Base-by-base conservation (phyloP, 2,888 invertebrate genomes). In the Creontiades dilutus region DNA sequence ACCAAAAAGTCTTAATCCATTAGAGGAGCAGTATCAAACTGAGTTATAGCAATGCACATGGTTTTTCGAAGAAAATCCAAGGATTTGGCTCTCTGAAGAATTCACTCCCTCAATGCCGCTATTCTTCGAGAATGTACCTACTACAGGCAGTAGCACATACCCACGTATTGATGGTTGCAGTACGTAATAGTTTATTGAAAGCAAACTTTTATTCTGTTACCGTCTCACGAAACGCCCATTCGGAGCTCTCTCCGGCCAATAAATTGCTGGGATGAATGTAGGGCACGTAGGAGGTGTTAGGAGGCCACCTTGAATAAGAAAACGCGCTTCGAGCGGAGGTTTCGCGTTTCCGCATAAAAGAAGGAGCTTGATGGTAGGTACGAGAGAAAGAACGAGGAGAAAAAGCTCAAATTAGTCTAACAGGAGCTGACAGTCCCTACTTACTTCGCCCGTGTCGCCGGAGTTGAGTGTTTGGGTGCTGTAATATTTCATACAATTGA, bases 251-350 rank as follows among this genome's bases (percentile, higher is more conserved):
- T 19, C 68, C 3, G 23, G 68, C 7, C 68, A 0, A 23, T 23
- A 68, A 68, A 68, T 68, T 68, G 23, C 68, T 68, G 7, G 23
- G 23, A 23, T 68, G 68, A 68, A 68, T 68, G 68, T 68, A 68
- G 68, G 68, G 68, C 68, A 68, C 68, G 68, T 68, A 68, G 68
- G 68, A 23, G 68, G 68, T 68, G 68, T 68, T 68, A 23, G 68
- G 68, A 61, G 19, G 61, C 19, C 68, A 23, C 9, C 23, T 9
- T 68, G 68, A 68, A 68, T 68, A 68, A 68, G 68, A 23, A 68
- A 68, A 3, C 19, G 37, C 61, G 61, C 61, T 61, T n/a, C 68
- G 1, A 23, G 23, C 23, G 13, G 23, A 23, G 23, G 68, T 7
- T 7, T 23, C 68, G 9, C 68, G 68, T 68, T 68, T 68, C 68